Base-by-base conservation (phyloP, 1,140 invertebrate genomes). In the Drosophila tsacasi region DNA sequence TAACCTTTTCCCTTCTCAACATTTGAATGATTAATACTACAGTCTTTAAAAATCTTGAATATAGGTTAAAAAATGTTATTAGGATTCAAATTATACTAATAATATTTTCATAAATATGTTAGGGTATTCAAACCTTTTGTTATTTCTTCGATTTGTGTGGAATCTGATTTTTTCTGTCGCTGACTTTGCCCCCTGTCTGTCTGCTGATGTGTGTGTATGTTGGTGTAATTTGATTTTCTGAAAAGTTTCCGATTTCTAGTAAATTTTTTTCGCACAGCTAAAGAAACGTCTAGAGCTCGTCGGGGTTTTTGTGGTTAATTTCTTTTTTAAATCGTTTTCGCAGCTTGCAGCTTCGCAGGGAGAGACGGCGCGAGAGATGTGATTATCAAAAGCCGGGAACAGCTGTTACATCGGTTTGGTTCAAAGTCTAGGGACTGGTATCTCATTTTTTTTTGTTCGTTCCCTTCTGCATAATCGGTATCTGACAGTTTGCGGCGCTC, bases 221-320 rank as follows among this genome's bases (percentile, higher is more conserved):
- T 82, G 74, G 65, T 89, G 85, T 89, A 90, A 90, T 90, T 90
- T 90, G 85, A 90, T 90, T 90, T 90, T 90, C 79, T 90, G 73
- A 82, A 89, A 90, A 90, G 85, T 90, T 90, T 90, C 85, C 85
- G 85, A 90, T 90, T 90, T 90, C 85, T 90, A 81, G 85, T 85
- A 77, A 76, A 90, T 90, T 90, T 90, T 35, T 57, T 90, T 90
- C 85, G 86, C 85, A 81, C 67, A 73, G 67, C 62, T 67, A 63
- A 72, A 79, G 87, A 74, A 80, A 73, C 61, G 61, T 85, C 86
- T 72, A 79, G 62, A 74, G 67, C 76, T 77, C 68, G 63, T 71
- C 67, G 67, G 83, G 84, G 84, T 87, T 89, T 81, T 90, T 90
- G 85, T 90, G 85, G 85, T 90, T 90, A 90, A 90, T 90, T 90